Conservation (phyloP, 2,797 vertebrate genomes). For the Acanthornis magna region DNA sequence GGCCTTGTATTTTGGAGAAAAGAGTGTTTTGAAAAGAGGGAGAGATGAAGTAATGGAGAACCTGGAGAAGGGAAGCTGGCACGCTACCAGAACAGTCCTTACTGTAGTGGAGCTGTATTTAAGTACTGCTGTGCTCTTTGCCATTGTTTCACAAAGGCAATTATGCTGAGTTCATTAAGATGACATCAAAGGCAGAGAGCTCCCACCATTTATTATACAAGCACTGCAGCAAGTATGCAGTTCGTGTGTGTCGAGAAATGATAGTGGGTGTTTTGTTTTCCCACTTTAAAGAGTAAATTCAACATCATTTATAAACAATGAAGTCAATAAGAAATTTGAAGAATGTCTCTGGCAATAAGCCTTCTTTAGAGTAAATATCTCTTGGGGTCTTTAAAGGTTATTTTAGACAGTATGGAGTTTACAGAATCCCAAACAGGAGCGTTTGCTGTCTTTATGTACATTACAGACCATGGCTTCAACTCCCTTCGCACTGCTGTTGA, state of each 20-base stretch:
- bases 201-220: background rate
- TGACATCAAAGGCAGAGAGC: background rate
- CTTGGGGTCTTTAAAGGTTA: background rate
- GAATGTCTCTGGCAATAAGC: background rate
- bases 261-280: background rate
- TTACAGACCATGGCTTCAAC: background rate
- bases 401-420: background rate
- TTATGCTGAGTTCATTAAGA: slow-evolving; percentile 33
- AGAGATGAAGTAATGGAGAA: background rate
- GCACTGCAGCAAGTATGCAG: background rate
- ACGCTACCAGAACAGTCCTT: background rate
- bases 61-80: background rate
- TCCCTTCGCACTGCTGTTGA: background rate
- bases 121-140: slow-evolving; percentile 5
- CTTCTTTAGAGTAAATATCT: background rate
- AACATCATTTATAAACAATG: background rate
- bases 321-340: background rate
- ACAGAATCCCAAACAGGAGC: background rate
- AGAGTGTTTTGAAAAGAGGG: background rate
- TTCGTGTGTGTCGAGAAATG: background rate
- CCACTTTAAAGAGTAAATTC: background rate
- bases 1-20: background rate
- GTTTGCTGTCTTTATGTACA: background rate
- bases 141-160: background rate
- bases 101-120: background rate